These are phyloP conservation scores for Betta splendens DNA, from an alignment of 2,797 vertebrate genomes.

Conservation along the genomic window DNA sequence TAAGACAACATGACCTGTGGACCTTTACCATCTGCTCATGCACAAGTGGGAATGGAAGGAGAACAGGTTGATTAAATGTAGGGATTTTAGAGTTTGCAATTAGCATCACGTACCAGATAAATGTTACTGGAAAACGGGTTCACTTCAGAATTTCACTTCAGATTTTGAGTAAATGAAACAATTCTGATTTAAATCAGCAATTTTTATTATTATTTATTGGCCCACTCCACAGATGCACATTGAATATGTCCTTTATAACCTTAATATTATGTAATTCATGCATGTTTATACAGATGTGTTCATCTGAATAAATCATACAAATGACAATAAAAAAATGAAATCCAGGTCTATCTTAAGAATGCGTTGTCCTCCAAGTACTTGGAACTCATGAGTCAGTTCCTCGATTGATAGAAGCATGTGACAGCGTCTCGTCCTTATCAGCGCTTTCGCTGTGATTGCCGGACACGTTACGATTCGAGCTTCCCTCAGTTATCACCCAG, in stretches of 20 bases:
- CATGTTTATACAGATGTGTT: background rate
- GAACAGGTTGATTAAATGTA: background rate
- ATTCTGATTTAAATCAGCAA: too few relatives aligned
- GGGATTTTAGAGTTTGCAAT: background rate
- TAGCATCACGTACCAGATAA: background rate
- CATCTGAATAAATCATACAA: too few relatives aligned
- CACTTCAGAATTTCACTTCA: background rate
- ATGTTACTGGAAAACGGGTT: background rate
- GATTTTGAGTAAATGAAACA: background rate
- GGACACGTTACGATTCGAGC: constrained; percentile 19
- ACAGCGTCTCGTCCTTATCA: constrained; percentile 24
- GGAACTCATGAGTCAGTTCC: constrained; percentile 18
- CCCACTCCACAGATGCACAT: background rate
- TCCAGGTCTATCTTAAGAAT: too few relatives aligned
- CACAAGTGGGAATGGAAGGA: background rate
- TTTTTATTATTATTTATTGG: background rate
- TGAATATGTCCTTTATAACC: background rate
- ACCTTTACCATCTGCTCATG: constrained; percentile 3
- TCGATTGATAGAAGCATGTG: background rate
- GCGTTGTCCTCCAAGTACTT: background rate
- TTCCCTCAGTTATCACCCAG: background rate
- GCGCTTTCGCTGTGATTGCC: background rate
- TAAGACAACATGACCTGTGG: constrained; percentile 36
- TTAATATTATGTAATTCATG: background rate
- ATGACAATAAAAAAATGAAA: too few relatives aligned